These are phyloP conservation scores for Mus caroli DNA, from an alignment of 2,797 vertebrate genomes.

Conservation along the genomic window DNA sequence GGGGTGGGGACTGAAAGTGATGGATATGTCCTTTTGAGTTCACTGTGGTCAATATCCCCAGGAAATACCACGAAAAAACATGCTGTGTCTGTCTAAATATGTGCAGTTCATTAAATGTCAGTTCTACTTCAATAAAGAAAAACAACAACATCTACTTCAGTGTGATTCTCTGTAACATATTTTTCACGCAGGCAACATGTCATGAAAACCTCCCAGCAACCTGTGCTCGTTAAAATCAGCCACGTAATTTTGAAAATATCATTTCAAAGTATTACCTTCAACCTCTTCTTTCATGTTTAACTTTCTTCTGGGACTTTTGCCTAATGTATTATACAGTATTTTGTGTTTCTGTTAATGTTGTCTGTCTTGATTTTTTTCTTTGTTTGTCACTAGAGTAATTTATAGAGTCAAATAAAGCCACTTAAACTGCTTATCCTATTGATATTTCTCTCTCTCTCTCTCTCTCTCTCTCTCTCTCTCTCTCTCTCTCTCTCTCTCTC, in stretches of 20 bases:
- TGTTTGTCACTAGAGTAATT: not conserved
- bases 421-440: too few relatives aligned
- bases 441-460: too few relatives aligned
- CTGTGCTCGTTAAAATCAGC: not conserved
- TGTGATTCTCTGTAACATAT: not conserved
- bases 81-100: not conserved
- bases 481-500: too few relatives aligned
- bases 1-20: not conserved
- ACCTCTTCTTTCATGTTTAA: conserved; percentile 22
- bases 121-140: conserved; percentile 8
- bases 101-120: not conserved
- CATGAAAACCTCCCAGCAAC: not conserved
- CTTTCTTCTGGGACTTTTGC: conserved; percentile 28
- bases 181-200: not conserved
- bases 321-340: not conserved
- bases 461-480: too few relatives aligned
- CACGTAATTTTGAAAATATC: not conserved
- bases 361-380: not conserved
- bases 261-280: conserved; percentile 11
- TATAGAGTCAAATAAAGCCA: not conserved
- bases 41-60: not conserved
- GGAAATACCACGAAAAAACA: not conserved
- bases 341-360: not conserved
- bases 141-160: not conserved
- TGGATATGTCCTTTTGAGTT: not conserved